phyloP scores from a whole-genome alignment of 2,113 vertebrate genomes.

The Merops nubicus region DNA sequence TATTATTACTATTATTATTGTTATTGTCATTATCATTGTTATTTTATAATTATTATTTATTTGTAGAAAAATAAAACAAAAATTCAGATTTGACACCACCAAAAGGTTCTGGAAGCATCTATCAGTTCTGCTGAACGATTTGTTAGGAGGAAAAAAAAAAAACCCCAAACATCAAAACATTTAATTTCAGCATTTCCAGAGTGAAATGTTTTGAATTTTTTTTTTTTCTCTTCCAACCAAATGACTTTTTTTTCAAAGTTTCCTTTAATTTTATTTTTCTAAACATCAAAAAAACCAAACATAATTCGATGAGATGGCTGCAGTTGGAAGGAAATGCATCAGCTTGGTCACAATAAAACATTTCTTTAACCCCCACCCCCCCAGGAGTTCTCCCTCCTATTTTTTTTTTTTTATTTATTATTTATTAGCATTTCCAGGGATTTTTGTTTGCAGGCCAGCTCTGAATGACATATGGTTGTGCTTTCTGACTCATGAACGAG shows the following conservation, averaged over 20 bases:
- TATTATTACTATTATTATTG: no score
- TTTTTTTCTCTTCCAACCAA: neutral
- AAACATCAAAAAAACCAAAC: neutral
- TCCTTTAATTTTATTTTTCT: constrained; percentile 42
- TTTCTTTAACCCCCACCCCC: neutral
- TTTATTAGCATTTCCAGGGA: constrained; percentile 8
- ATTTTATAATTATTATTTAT: no score
- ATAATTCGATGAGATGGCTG: neutral
- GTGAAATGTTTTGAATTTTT: constrained; percentile 61
- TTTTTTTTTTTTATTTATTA: no score
- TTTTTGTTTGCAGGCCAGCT: neutral
- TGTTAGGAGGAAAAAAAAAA: neutral
- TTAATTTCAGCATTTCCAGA: constrained; percentile 18
- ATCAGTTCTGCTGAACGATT: constrained; percentile 4
- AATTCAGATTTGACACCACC: constrained; percentile 2
- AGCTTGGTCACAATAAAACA: constrained; percentile 19
- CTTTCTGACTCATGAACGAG: neutral
- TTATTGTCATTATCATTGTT: no score
- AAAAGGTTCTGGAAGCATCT: constrained; percentile 19
- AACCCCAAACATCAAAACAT: constrained; percentile 1
- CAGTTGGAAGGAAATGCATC: neutral
- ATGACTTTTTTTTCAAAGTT: constrained; percentile 64
- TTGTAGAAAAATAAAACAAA: neutral
- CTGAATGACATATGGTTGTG: neutral
- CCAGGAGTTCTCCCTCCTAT: neutral